Base-by-base conservation (phyloP, 2,113 vertebrate species). In the Microcebus lehilahytsara region DNA sequence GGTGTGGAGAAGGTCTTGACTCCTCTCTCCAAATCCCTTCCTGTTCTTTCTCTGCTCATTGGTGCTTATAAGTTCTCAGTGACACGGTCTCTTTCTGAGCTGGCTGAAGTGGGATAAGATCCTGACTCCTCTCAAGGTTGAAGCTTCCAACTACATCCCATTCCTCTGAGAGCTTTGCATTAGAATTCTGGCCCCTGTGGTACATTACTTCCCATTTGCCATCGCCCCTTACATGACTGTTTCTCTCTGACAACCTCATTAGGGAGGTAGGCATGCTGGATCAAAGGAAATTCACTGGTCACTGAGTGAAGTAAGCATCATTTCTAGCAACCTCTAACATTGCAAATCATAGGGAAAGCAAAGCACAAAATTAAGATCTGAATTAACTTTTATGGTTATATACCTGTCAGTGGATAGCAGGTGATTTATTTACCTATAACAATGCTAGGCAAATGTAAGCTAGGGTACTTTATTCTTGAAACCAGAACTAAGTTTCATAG, bases 171-270 rank as follows among this genome's bases (percentile, higher is more conserved):
- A 72, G 25, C 20, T 81, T 69, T 20, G 34, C 9, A 1, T 2
- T 67, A 53, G 23, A 40, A 9, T 71, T 46, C 62, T 80, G 62
- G 8, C 32, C 9, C 20, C 2, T 27, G 10, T 62, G 51, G 25
- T 53, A 1, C 32, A 53, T 23, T 30, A 42, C 11, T 60, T 91
- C 3, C 34, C 34, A 25, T 62, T 90, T 69, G n/a, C 87, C 49
- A 84, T 5, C 72, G 42, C 9, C 9, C 53, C 60, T 64, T 42
- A 23, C 0, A 5, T 3, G 23, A 67, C 37, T 62, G 0, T 56
- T 77, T 89, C 17, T 74, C 46, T 49, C 13, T 71, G 53, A 88
- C 30, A 56, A 0, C 37, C 37, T 81, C 88, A n/a, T 1, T 1
- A 23, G 34, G 32, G 11, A 78, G 14, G 2, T 69, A 14, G 40